Evolutionary conservation across 1,140 invertebrate species (phyloP).

Genomic region (Venturia canescens): DNA sequence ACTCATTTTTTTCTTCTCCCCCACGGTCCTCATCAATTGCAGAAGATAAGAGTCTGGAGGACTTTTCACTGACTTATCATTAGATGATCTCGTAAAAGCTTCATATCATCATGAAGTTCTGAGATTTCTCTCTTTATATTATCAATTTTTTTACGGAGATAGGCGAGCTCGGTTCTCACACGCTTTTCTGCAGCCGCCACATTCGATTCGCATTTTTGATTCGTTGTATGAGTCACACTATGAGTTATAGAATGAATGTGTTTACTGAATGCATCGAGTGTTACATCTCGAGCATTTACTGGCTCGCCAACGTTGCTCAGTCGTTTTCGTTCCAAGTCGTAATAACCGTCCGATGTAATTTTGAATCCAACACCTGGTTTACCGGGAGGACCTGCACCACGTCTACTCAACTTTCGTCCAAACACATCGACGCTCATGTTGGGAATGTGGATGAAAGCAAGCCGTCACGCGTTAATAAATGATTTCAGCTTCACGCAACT

Average conservation of each 20-base stretch:
- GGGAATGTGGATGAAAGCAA: background rate
- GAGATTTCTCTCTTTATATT: background rate
- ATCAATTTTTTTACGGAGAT: no score
- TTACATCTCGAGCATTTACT: background rate
- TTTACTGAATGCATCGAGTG: background rate
- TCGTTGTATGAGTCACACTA: no score
- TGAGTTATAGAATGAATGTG: no score
- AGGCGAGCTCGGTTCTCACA: no score
- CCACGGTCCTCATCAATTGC: background rate
- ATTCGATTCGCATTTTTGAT: no score
- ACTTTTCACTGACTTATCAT: no score
- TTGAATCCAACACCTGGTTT: slow-evolving; percentile 43
- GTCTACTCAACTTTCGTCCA: slow-evolving; percentile 34
- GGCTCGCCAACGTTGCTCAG: slow-evolving; percentile 38
- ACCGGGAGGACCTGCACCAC: slow-evolving; percentile 35
- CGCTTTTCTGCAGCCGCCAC: no score
- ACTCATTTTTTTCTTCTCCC: slow-evolving; percentile 8
- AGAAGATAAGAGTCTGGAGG: no score
- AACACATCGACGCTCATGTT: slow-evolving; percentile 46
- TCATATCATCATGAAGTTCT: background rate
- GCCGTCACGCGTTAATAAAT: slow-evolving; percentile 20
- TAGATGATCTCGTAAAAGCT: no score
- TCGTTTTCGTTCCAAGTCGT: slow-evolving; percentile 43
- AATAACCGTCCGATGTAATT: slow-evolving; percentile 42
- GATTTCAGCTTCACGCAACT: slow-evolving; percentile 38